Conservation (phyloP, 2,888 invertebrate species). For the Oligia fasciuncula region DNA sequence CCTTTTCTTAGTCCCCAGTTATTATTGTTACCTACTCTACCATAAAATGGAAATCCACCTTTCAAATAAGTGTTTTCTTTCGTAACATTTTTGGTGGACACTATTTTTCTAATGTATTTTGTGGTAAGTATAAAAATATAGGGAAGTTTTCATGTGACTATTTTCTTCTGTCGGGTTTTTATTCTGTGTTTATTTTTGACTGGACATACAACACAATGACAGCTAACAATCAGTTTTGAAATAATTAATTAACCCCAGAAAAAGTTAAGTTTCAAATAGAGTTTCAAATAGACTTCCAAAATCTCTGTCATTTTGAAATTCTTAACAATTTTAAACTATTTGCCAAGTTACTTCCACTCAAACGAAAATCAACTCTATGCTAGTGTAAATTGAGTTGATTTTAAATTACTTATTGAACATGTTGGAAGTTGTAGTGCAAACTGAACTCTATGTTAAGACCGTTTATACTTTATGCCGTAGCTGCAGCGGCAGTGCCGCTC, state of each 20-base stretch:
- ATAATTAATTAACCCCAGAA: background rate
- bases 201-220: background rate
- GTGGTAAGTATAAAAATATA: background rate
- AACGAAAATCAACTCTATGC: too few relatives aligned
- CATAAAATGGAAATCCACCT: conserved; percentile 37
- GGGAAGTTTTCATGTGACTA: background rate
- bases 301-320: too few relatives aligned
- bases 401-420: too few relatives aligned
- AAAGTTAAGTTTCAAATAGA: background rate
- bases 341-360: too few relatives aligned
- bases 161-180: conserved; percentile 2
- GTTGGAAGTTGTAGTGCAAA: too few relatives aligned
- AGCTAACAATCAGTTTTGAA: background rate
- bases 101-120: conserved; percentile 16
- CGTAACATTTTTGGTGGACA: conserved; percentile 3
- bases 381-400: too few relatives aligned
- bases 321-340: too few relatives aligned
- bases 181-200: background rate
- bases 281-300: background rate
- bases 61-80: conserved; percentile 43
- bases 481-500: too few relatives aligned
- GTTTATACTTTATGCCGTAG: too few relatives aligned
- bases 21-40: conserved; percentile 29
- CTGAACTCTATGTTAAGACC: too few relatives aligned
- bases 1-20: conserved; percentile 25